These are phyloP conservation scores for Premnoplex brunnescens DNA, from an alignment of 2,797 vertebrate genomes.

Conservation along the genomic window DNA sequence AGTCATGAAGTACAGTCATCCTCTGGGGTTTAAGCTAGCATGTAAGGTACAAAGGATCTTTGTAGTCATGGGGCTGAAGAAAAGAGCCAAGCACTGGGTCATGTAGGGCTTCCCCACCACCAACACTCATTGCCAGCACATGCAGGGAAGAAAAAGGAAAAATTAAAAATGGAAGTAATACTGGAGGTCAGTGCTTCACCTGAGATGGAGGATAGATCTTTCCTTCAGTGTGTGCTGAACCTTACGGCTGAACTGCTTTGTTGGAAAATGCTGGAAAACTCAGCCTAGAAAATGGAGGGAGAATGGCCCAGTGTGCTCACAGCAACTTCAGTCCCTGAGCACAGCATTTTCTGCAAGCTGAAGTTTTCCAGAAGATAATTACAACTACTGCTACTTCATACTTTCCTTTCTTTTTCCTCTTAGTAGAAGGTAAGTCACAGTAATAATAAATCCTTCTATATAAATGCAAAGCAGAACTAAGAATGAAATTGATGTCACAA, in stretches of 20 bases:
- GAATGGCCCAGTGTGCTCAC: neutral
- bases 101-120: neutral
- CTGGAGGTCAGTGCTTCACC: neutral
- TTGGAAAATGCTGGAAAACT: neutral
- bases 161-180: neutral
- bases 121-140: neutral
- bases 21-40: neutral
- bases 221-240: neutral
- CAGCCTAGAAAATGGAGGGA: neutral
- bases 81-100: neutral
- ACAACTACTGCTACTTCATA: constrained; percentile 9
- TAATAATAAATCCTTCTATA: constrained; percentile 67
- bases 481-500: constrained; percentile 60
- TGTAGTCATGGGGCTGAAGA: neutral
- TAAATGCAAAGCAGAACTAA: constrained; percentile 71
- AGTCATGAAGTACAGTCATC: neutral
- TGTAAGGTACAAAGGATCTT: neutral
- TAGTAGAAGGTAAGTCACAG: constrained; percentile 56
- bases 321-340: neutral
- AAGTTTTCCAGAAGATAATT: neutral
- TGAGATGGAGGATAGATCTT: neutral
- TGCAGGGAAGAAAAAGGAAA: neutral
- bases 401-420: constrained; percentile 7
- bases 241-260: neutral
- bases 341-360: neutral